These are phyloP conservation scores for Umimayanthus kanabou DNA, from an alignment of 92 coral and sea anemone genomes.

Conservation along the genomic window DNA sequence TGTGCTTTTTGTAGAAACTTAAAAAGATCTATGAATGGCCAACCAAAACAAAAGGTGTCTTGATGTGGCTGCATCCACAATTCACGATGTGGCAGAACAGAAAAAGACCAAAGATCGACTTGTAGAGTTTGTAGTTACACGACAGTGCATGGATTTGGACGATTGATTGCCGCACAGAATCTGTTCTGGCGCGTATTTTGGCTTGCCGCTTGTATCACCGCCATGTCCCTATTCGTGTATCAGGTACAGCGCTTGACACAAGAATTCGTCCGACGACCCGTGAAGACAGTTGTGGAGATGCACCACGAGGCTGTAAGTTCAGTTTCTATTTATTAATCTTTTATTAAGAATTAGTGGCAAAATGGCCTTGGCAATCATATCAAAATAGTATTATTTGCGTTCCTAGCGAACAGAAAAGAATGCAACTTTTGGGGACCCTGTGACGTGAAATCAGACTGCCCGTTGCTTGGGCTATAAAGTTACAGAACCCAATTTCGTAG, in stretches of 20 bases:
- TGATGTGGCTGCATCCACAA: not conserved
- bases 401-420: no score
- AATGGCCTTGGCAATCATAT: no score
- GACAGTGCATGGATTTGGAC: slow-evolving; percentile 62
- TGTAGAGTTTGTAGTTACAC: slow-evolving; percentile 52
- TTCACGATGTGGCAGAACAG: not conserved
- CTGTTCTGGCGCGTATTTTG: slow-evolving; percentile 45
- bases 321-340: no score
- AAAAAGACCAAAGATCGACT: not conserved
- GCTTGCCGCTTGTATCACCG: slow-evolving; percentile 45
- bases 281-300: not conserved
- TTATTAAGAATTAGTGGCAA: no score
- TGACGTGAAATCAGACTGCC: no score
- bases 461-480: no score
- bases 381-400: no score
- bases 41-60: not conserved
- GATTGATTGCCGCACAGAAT: slow-evolving; percentile 50
- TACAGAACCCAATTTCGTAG: no score
- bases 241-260: slow-evolving; percentile 17
- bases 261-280: not conserved
- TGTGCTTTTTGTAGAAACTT: not conserved
- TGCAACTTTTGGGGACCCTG: no score
- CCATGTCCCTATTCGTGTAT: slow-evolving; percentile 35
- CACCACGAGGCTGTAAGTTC: not conserved
- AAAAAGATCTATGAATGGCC: not conserved